Base-by-base conservation (phyloP, 2,888 invertebrate genomes). In the Patella caerulea region DNA sequence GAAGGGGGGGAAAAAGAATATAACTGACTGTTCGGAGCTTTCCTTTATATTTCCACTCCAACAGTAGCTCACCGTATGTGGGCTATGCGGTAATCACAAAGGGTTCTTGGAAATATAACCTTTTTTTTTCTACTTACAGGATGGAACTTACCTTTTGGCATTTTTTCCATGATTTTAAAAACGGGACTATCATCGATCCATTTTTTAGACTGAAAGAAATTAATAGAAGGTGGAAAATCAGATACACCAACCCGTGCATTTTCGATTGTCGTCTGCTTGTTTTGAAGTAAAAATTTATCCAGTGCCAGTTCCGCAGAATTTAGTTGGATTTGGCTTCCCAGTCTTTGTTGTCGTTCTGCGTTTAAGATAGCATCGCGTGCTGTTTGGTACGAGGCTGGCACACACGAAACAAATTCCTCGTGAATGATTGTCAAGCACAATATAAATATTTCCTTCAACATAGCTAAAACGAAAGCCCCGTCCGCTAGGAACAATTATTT, bases 141-240 rank as follows among this genome's bases (percentile, higher is more conserved):
- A n/a, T 52, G 15, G 52, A 14, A 24, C 75, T 70, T 79, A 88
- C 88, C 88, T 85, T 88, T 88, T 2, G 88, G 88, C 86, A 88
- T 87, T 72, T 79, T 81, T 73, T 80, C 75, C 17, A 88, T 83
- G 34, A 87, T 78, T 75, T 86, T 78, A 77, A 87, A 88, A 2
- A 88, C 83, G 7, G 52, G 72, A 77, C 87, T 87, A 56, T 84
- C 72, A 12, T 87, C 86, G 14, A 86, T 83, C 24, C 82, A 15
- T 29, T 75, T 56, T 76, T 84, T 86, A 5, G 84, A 83, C 53
- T 75, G 14, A 12, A 86, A 76, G 77, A 86, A 86, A 76, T 83
- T 83, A 2, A 79, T 76, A 14, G 79, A 71, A 54, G 85, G 81
- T 15, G 84, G 81, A 78, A 84, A 86, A 1, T 76, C 71, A 17